Evolutionary conservation across 2,113 vertebrate species (phyloP).

Genomic region (Suricata suricatta): DNA sequence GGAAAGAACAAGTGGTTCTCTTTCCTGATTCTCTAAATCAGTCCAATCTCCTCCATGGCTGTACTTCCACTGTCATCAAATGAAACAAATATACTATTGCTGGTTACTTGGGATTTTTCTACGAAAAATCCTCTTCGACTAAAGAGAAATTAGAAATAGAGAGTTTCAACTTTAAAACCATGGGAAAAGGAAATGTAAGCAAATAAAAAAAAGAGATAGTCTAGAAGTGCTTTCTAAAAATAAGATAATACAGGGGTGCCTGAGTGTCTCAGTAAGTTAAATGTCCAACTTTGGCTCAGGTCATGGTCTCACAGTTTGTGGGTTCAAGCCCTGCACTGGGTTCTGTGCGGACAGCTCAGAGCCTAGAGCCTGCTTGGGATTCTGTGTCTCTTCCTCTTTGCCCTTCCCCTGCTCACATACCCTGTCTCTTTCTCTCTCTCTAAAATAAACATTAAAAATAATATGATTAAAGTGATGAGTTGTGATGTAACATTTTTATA

Average conservation of each 20-base stretch:
- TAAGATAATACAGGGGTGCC: neutral
- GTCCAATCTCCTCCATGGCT: neutral
- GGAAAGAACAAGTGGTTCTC: neutral
- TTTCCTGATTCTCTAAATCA: neutral
- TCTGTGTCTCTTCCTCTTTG: neutral
- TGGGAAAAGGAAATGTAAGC: neutral
- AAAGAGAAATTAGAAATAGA: neutral
- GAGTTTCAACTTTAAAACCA: neutral
- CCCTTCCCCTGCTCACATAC: too few species aligned
- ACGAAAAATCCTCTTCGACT: neutral
- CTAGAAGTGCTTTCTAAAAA: neutral
- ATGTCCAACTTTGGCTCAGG: neutral
- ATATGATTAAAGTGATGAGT: neutral
- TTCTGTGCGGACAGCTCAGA: neutral
- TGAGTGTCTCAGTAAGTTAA: neutral
- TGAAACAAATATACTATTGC: neutral
- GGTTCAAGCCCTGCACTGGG: neutral
- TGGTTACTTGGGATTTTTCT: neutral
- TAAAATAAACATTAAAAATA: neutral
- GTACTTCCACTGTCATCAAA: neutral
- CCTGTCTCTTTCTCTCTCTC: neutral
- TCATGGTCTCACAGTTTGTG: neutral
- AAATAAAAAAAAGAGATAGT: neutral
- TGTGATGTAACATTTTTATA: neutral
- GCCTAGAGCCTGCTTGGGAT: neutral